Evolutionary conservation across 2,113 vertebrate genomes (phyloP).

Genomic region (Mustelus asterias): DNA sequence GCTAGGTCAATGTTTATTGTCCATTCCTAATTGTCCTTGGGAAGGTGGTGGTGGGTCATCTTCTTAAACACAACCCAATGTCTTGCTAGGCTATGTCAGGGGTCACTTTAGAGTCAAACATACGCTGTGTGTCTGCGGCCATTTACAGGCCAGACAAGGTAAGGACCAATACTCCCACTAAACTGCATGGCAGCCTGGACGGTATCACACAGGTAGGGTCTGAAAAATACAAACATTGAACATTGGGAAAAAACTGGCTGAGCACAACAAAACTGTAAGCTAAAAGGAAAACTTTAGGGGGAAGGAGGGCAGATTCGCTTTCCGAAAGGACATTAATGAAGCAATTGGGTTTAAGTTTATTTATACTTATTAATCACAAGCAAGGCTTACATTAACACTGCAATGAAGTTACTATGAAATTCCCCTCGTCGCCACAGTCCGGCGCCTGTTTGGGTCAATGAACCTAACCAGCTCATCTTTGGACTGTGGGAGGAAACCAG

Average conservation of each 20-base stretch:
- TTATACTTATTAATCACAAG: too few relatives aligned
- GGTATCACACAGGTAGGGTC: not conserved
- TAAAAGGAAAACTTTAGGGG: not conserved
- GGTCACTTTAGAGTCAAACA: too few relatives aligned
- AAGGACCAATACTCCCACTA: not conserved
- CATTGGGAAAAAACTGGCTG: too few relatives aligned
- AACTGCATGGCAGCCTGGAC: not conserved
- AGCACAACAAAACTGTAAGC: not conserved
- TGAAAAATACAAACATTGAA: not conserved
- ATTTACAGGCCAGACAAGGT: too few relatives aligned
- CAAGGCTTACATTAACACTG: too few relatives aligned
- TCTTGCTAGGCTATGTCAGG: not conserved
- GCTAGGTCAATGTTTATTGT: not conserved
- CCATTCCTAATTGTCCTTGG: not conserved
- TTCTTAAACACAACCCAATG: not conserved
- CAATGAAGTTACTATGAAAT: too few relatives aligned
- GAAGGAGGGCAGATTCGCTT: not conserved
- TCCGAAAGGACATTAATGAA: not conserved
- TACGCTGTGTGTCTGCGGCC: too few relatives aligned
- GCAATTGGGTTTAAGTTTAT: not conserved
- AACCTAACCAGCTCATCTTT: too few relatives aligned
- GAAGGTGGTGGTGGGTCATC: not conserved
- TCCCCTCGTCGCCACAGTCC: too few relatives aligned
- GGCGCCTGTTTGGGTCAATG: too few relatives aligned
- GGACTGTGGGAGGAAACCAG: too few relatives aligned